Base-by-base conservation (phyloP, 1,140 invertebrate genomes). In the Ectropis grisescens region DNA sequence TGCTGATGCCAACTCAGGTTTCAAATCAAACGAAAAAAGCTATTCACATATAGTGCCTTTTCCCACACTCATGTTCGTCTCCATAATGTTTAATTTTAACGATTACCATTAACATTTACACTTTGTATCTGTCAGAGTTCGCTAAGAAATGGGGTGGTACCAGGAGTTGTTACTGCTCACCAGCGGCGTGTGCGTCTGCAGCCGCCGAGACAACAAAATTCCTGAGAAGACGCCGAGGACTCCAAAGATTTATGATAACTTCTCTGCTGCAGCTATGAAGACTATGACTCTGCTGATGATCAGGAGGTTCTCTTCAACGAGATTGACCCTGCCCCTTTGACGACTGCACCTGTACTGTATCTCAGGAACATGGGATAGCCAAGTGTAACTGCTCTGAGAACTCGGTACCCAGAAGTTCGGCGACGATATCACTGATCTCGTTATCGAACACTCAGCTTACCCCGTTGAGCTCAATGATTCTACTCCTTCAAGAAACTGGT, bases 341-440 rank as follows among this genome's bases (percentile, higher is more conserved):
- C 44, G 79, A 84, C 47, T 84, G 82, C 56, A 60, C 81, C 48
- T 84, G 82, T 53, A 71, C 61, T 49, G 60, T 69, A 47, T 72
- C 69, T 32, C 68, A 74, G 40, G 69, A 65, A 55, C 74, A 75
- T 52, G 68, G 62, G 46, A 74, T 74, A 45, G 82, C 82, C 13
- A 80, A 68, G 48, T 84, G 82, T 62, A 82, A 70, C 41, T 74
- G 85, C 37, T 54, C 86, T 37, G 85, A n/a, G n/a, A 87, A 69
- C 41, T 83, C 13, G 85, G 82, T 25, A 85, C 75, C 13, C 86
- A 87, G 50, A 86, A 85, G 47, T 87, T 86, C 47, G 85, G 85
- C 29, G 78, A 82, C 26, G 84, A 85, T 36, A 85, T 86, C 25
- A 85, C 84, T 8, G 86, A 86, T 45, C 66, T 87, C 11, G 81